phyloP scores from a whole-genome alignment of 2,113 vertebrate species.

The Pachyramphus minor region DNA sequence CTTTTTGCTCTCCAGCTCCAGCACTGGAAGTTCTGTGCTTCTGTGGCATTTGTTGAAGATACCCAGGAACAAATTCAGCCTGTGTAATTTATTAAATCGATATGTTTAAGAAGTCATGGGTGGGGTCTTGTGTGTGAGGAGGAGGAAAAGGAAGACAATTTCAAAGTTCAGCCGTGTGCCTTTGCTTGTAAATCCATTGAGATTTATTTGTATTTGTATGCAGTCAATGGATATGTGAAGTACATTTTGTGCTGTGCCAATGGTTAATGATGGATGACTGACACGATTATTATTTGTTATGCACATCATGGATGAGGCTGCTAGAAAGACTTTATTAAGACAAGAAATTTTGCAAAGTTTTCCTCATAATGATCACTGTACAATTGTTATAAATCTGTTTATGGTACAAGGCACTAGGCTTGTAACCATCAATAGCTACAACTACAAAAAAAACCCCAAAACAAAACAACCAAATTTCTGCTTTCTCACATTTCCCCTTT shows the following conservation, averaged over 20 bases:
- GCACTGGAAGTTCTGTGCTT: background rate
- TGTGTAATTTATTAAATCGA: background rate
- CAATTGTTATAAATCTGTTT: slow-evolving; percentile 13
- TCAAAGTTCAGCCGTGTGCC: background rate
- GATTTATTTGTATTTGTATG: slow-evolving; percentile 16
- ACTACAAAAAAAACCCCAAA: background rate
- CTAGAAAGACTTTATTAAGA: background rate
- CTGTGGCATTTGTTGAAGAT: rapidly evolving
- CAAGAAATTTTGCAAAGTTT: slow-evolving; percentile 4
- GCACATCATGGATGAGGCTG: background rate
- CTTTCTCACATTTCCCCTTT: background rate
- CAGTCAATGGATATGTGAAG: background rate
- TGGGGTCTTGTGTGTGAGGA: background rate
- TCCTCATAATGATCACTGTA: background rate
- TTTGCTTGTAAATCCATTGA: background rate
- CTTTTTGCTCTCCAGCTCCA: background rate
- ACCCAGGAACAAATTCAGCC: background rate
- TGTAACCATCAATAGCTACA: background rate
- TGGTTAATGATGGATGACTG: slow-evolving; percentile 39
- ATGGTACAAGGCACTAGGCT: background rate
- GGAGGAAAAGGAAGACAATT: background rate
- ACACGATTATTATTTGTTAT: background rate
- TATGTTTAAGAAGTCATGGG: rapidly evolving
- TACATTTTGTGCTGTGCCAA: background rate
- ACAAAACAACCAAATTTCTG: background rate